Evolutionary conservation across 2,797 vertebrate species (phyloP).

Genomic region (Alosa sapidissima): DNA sequence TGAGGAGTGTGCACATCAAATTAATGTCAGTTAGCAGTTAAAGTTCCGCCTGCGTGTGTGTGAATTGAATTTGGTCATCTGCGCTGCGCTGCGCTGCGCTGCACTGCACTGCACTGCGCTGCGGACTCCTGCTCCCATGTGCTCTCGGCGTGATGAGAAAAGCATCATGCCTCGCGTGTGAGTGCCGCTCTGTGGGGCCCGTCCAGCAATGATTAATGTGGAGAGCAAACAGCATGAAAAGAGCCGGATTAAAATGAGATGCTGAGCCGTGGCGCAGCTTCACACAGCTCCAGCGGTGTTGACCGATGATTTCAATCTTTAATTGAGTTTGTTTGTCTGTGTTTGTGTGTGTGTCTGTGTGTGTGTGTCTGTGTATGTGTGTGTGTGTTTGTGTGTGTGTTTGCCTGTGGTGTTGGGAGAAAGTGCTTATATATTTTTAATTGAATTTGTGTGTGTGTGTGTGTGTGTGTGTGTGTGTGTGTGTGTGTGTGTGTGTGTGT

Average conservation of each 20-base stretch:
- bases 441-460: background rate
- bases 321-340: constrained; percentile 5
- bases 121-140: background rate
- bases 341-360: background rate
- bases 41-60: background rate
- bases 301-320: background rate
- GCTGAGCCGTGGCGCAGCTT: background rate
- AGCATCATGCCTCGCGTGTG: background rate
- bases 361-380: background rate
- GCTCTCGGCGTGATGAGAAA: background rate
- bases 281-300: background rate
- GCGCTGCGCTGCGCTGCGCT: background rate
- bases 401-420: background rate
- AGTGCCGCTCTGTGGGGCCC: background rate
- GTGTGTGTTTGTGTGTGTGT: background rate
- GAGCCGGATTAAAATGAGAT: background rate
- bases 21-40: background rate
- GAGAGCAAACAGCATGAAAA: background rate
- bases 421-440: background rate
- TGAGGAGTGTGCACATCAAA: background rate
- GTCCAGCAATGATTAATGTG: background rate
- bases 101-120: no score
- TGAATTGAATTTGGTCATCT: background rate
- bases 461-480: constrained; percentile 36
- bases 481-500: constrained; percentile 5